Percentiles rank a stretch among this genome's conserved stretches.
phyloP scores from a whole-genome alignment of 2,113 vertebrate species.

The Pseudopodoces humilis region DNA sequence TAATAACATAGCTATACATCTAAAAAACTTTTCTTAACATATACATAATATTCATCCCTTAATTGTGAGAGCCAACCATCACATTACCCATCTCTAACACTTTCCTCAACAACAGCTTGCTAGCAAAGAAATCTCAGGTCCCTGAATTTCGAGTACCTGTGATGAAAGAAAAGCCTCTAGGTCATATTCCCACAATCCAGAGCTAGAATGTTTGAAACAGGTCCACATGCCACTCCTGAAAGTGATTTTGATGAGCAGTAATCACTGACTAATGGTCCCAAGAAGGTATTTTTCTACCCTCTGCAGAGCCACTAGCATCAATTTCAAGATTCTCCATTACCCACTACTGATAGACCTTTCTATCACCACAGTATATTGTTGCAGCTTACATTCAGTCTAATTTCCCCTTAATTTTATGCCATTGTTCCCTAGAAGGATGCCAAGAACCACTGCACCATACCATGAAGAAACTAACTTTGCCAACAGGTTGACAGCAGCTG shows the following conservation, averaged over 20 bases:
- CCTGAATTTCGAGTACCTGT: background rate
- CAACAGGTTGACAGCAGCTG: background rate
- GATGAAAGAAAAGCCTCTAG: slow-evolving; percentile 23
- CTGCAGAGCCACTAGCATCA: background rate
- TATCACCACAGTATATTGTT: background rate
- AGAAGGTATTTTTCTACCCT: slow-evolving; percentile 23
- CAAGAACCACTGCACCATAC: slow-evolving; percentile 5
- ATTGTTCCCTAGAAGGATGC: background rate
- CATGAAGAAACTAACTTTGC: background rate
- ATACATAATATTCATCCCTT: too few species aligned
- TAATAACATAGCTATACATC: too few species aligned
- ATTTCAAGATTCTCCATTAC: background rate
- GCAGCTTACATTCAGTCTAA: background rate
- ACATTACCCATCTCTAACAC: too few species aligned
- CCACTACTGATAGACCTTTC: background rate
- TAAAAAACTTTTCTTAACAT: too few species aligned
- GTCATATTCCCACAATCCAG: slow-evolving; percentile 28
- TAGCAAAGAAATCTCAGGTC: background rate
- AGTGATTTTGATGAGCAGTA: slow-evolving; percentile 22
- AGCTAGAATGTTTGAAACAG: slow-evolving; percentile 14
- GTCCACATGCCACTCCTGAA: slow-evolving; percentile 21
- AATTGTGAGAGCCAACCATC: too few species aligned
- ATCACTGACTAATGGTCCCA: slow-evolving; percentile 30
- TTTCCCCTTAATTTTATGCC: background rate
- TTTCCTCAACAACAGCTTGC: background rate